Evolutionary conservation across 2,113 vertebrate genomes (phyloP).

Genomic region (Rhinoptilus africanus): DNA sequence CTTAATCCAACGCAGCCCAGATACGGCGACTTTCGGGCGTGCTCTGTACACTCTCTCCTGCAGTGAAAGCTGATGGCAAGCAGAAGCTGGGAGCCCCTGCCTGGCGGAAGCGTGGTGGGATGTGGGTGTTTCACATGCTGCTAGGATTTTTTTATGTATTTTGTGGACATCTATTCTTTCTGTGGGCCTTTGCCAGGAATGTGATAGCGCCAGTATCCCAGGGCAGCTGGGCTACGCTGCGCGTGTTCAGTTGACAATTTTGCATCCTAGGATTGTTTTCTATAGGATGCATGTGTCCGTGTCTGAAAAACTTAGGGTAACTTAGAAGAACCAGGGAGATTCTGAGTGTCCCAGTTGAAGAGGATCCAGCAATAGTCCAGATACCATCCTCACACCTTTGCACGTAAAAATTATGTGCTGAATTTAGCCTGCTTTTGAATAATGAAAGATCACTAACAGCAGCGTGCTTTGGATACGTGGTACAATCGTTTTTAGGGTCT

Average conservation of each 20-base stretch:
- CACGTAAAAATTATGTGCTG: neutral
- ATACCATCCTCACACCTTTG: neutral
- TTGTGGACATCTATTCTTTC: neutral
- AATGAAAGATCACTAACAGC: neutral
- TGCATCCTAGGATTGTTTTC: neutral
- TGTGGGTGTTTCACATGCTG: neutral
- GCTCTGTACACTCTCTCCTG: neutral
- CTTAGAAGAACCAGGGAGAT: neutral
- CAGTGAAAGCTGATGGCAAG: neutral
- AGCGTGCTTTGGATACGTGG: fast-evolving
- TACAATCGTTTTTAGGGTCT: neutral
- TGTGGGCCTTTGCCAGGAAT: neutral
- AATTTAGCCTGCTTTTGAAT: neutral
- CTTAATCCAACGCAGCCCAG: neutral
- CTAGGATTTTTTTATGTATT: neutral
- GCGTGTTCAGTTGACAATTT: neutral
- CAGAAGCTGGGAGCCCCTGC: neutral
- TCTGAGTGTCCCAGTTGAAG: neutral
- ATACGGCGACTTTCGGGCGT: fast-evolving
- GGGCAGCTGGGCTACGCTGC: neutral
- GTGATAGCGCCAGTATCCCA: neutral
- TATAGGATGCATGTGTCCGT: fast-evolving
- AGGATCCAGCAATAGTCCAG: neutral
- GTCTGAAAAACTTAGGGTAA: neutral
- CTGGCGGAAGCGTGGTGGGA: neutral